phyloP scores from a whole-genome alignment of 2,113 vertebrate genomes.

The Pluvianellus socialis region DNA sequence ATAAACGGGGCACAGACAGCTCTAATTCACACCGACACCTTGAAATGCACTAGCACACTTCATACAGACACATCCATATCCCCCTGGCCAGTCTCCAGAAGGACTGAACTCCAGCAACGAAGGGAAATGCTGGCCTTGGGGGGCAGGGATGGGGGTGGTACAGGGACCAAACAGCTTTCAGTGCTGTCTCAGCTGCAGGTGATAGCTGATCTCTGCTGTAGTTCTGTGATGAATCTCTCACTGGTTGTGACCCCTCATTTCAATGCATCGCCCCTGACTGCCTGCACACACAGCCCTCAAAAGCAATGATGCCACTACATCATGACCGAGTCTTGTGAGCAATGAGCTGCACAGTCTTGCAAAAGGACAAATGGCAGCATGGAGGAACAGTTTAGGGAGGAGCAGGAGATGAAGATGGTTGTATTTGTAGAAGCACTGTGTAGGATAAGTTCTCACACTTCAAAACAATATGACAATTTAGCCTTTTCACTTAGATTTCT shows the following conservation, averaged over 20 bases:
- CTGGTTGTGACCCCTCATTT: neutral
- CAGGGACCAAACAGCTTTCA: neutral
- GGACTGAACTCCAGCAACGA: neutral
- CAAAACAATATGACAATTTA: neutral
- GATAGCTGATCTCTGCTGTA: neutral
- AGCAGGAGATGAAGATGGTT: neutral
- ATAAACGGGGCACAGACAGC: neutral
- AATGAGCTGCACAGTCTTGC: neutral
- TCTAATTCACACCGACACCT: neutral
- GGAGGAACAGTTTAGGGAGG: neutral
- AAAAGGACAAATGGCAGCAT: neutral
- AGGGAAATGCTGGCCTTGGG: neutral
- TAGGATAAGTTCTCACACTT: neutral
- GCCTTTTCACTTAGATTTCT: neutral
- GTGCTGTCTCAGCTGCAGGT: neutral
- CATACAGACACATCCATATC: neutral
- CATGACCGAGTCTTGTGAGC: neutral
- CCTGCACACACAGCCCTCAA: neutral
- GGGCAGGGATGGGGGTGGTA: no score
- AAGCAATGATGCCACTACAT: neutral
- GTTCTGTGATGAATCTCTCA: neutral
- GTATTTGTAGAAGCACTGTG: neutral
- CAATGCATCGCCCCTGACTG: neutral
- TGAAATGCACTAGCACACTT: neutral
- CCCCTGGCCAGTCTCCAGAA: neutral